Percentiles rank a stretch among this genome's conserved stretches.
Evolutionary conservation across 1,140 invertebrate species (phyloP).

Genomic region (Armadillidium nasatum): DNA sequence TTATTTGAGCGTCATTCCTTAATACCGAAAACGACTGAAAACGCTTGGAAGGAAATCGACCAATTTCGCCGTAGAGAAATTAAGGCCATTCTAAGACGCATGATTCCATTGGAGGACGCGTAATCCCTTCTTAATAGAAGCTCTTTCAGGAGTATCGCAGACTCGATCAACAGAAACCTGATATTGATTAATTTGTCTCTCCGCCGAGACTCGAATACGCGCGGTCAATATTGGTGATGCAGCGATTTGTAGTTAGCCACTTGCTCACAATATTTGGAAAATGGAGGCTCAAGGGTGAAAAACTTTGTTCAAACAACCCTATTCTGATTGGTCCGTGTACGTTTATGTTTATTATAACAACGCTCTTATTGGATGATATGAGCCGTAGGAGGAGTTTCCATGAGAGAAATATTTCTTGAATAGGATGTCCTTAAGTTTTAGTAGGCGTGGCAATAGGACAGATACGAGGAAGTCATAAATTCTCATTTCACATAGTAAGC

Average conservation of each 20-base stretch:
- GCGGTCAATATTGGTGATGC: slow-evolving; percentile 20
- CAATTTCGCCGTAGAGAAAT: slow-evolving; percentile 7
- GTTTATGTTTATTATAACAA: slow-evolving; percentile 33
- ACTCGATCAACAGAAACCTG: slow-evolving; percentile 9
- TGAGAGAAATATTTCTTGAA: slow-evolving; percentile 3
- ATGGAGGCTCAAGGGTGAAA: slow-evolving; percentile 29
- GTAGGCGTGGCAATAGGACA: slow-evolving; percentile 19
- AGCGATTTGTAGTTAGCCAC: slow-evolving; percentile 35
- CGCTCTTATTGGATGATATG: slow-evolving; percentile 19
- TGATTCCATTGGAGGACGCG: slow-evolving; percentile 8
- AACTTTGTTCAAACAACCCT: slow-evolving; percentile 34
- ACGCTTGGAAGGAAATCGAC: not conserved
- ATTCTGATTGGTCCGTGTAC: slow-evolving; percentile 30
- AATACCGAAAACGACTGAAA: slow-evolving; percentile 1
- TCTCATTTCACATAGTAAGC: slow-evolving; percentile 22
- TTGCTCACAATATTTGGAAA: slow-evolving; percentile 38
- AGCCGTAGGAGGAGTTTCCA: slow-evolving; percentile 22
- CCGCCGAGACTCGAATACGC: not conserved
- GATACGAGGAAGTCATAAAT: not conserved
- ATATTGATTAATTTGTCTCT: slow-evolving; percentile 14
- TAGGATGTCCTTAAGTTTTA: not conserved
- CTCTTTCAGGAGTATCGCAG: slow-evolving; percentile 5
- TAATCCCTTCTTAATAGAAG: slow-evolving; percentile 10
- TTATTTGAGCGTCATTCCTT: slow-evolving; percentile 2
- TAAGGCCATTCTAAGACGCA: not conserved